phyloP scores from a whole-genome alignment of 30 jellyfish, hydroid and myxozoan genomes.

The Hydra vulgaris region DNA sequence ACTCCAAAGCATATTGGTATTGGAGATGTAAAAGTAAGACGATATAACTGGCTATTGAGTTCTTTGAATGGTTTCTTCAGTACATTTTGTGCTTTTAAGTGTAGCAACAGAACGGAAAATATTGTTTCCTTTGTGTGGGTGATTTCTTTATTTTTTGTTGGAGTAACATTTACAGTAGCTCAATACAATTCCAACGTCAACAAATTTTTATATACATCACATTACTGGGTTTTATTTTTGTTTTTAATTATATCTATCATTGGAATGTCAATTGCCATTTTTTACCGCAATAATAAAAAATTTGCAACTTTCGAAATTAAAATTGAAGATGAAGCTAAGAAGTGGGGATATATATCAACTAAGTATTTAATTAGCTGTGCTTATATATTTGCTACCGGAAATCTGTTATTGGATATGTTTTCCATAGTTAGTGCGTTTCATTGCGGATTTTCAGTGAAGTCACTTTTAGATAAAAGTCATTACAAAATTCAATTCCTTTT shows the following conservation, averaged over 20 bases:
- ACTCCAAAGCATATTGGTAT: no score
- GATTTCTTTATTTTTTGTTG: conserved; percentile 6
- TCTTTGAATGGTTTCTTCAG: neutral
- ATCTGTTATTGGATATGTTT: conserved; percentile 10
- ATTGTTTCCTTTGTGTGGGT: conserved; percentile 15
- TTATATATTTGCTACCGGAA: conserved; percentile 15
- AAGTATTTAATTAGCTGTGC: conserved; percentile 12
- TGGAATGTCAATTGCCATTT: conserved; percentile 16
- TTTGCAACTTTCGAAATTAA: neutral
- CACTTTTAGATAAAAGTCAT: neutral
- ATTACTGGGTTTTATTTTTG: neutral
- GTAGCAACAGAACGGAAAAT: conserved; percentile 3
- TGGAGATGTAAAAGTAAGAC: no score
- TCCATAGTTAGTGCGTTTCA: conserved; percentile 16
- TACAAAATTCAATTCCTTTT: neutral
- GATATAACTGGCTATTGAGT: no score
- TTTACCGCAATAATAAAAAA: neutral
- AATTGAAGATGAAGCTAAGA: neutral
- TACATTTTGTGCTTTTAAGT: neutral
- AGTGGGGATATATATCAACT: neutral
- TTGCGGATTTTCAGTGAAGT: neutral
- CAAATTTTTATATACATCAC: neutral
- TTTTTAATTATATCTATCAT: conserved; percentile 1
- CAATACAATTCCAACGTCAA: conserved; percentile 1
- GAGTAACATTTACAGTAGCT: conserved; percentile 10